Evolutionary conservation across 2,888 invertebrate species (phyloP).

Genomic region (Lathronympha strigana): DNA sequence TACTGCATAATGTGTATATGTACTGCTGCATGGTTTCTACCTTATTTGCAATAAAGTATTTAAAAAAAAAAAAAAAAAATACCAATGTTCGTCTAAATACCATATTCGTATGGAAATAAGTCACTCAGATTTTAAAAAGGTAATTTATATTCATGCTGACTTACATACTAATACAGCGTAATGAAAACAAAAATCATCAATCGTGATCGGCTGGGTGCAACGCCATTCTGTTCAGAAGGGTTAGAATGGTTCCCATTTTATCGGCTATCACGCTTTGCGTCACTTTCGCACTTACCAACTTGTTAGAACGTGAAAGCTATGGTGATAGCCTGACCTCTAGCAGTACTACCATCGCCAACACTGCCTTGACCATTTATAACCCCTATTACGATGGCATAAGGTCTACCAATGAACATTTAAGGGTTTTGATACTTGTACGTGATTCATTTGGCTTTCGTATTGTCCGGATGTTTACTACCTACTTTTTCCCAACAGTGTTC

Average conservation of each 20-base stretch:
- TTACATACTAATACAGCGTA: conserved; percentile 22
- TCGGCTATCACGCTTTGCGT: too few relatives aligned
- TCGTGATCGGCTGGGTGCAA: conserved; percentile 15
- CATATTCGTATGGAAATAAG: neutral
- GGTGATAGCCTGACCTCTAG: too few relatives aligned
- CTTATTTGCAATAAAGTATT: too few relatives aligned
- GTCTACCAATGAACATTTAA: neutral
- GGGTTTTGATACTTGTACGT: conserved; percentile 1
- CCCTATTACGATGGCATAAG: neutral
- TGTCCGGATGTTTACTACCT: conserved; percentile 36
- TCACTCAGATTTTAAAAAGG: conserved; percentile 8
- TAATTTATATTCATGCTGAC: conserved; percentile 25
- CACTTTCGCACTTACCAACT: too few relatives aligned
- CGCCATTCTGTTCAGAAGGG: neutral
- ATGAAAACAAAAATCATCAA: conserved; percentile 26
- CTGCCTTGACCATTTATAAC: neutral
- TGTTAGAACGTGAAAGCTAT: too few relatives aligned
- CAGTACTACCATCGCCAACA: neutral
- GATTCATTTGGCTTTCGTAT: conserved; percentile 39
- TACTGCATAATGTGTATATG: too few relatives aligned
- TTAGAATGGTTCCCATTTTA: too few relatives aligned
- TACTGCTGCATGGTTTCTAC: too few relatives aligned
- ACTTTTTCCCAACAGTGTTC: conserved; percentile 5
- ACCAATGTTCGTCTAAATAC: neutral
- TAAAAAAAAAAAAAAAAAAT: too few relatives aligned